A percentile compares a stretch with the other conserved stretches of the same genome.
Evolutionary conservation across 2,888 invertebrate species (phyloP).

Genomic region (Ornithoptera alexandrae): DNA sequence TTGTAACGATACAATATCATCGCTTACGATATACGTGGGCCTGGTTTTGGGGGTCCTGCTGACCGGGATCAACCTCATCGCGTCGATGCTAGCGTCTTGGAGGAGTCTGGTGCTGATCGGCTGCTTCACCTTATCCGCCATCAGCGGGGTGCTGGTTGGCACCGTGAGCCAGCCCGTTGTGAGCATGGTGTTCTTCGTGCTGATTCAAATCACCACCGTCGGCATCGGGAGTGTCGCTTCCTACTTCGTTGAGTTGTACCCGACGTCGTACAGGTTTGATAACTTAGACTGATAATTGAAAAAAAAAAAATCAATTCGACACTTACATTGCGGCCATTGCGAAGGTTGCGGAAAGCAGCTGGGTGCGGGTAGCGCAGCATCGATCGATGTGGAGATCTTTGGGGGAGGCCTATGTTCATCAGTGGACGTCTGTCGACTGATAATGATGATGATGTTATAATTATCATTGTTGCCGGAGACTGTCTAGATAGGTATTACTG

Average conservation of each 20-base stretch:
- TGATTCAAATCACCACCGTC: slow-evolving; percentile 47
- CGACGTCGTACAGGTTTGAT: slow-evolving; percentile 54
- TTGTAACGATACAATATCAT: slow-evolving; percentile 73
- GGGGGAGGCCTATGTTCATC: no score
- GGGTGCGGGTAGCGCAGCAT: no score
- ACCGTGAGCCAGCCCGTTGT: slow-evolving; percentile 47
- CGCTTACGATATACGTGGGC: slow-evolving; percentile 79
- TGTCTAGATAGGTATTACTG: no score
- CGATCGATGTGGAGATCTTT: no score
- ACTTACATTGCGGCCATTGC: no score
- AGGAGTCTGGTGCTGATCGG: slow-evolving; percentile 70
- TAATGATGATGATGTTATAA: no score
- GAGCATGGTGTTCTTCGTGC: slow-evolving; percentile 49
- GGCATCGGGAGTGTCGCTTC: slow-evolving; percentile 49
- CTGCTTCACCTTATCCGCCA: slow-evolving; percentile 66
- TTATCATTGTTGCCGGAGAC: no score
- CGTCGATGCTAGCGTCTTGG: slow-evolving; percentile 63
- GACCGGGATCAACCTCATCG: slow-evolving; percentile 71
- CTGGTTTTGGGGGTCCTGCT: slow-evolving; percentile 80
- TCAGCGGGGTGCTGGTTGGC: slow-evolving; percentile 76
- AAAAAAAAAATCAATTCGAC: no score
- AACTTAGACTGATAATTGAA: background rate
- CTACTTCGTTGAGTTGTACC: slow-evolving; percentile 59
- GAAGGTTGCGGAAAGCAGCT: no score
- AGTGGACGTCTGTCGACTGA: no score